These are phyloP conservation scores for Urocitellus parryii DNA, from an alignment of 2,113 vertebrate species.

Conservation along the genomic window DNA sequence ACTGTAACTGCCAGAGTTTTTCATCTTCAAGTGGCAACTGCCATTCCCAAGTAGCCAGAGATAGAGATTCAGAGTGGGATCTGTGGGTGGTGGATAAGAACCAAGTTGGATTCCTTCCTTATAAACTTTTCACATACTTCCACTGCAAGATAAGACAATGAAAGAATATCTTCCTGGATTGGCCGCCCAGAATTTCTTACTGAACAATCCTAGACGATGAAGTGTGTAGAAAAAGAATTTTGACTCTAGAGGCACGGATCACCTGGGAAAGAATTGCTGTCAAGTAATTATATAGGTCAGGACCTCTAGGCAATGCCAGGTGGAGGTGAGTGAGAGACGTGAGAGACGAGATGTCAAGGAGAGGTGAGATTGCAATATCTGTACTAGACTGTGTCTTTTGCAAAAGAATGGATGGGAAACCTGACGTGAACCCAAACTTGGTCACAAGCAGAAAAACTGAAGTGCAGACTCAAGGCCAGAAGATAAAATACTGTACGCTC, in stretches of 20 bases:
- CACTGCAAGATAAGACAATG: conserved; percentile 79
- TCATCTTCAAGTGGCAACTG: conserved; percentile 78
- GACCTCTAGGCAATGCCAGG: conserved; percentile 72
- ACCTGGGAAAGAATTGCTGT: conserved; percentile 79
- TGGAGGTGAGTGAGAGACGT: conserved; percentile 34
- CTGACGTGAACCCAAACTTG: conserved; percentile 43
- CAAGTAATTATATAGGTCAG: conserved; percentile 79
- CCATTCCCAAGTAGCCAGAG: conserved; percentile 71
- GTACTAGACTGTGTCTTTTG: not conserved
- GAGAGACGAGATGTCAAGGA: not conserved
- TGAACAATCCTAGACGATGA: conserved; percentile 79
- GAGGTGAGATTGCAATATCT: not conserved
- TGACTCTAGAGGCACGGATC: conserved; percentile 79
- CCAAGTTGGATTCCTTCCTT: conserved; percentile 78
- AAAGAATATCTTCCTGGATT: conserved; percentile 76
- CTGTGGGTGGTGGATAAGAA: conserved; percentile 32
- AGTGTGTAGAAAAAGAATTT: conserved; percentile 75
- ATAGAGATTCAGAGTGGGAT: not conserved
- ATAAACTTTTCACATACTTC: conserved; percentile 75
- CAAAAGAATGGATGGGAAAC: conserved; percentile 59
- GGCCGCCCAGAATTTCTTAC: conserved; percentile 68
- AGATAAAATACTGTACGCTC: conserved; percentile 55
- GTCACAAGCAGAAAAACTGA: conserved; percentile 62
- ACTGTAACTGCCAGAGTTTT: conserved; percentile 78
- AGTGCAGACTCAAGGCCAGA: conserved; percentile 7